Percentiles rank a stretch among this genome's conserved stretches.
phyloP scores from a whole-genome alignment of 2,888 invertebrate species.

The Chloroclysta siterata region DNA sequence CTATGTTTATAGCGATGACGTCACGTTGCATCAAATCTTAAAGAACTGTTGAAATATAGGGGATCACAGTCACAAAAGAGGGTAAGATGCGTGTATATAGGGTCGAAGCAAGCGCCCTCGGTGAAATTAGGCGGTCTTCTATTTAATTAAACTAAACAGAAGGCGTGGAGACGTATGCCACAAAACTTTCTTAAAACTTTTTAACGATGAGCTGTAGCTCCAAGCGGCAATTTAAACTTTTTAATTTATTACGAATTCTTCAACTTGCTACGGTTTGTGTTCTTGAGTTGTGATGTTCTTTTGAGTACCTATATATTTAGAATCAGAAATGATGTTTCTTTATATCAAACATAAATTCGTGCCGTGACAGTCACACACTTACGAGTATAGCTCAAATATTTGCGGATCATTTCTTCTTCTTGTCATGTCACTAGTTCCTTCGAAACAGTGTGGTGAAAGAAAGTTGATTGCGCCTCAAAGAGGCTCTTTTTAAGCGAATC shows the following conservation, averaged over 20 bases:
- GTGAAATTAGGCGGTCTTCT: slow-evolving; percentile 54
- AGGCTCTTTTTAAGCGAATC: no score
- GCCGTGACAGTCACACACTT: no score
- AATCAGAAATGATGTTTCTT: background rate
- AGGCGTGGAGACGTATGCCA: slow-evolving; percentile 58
- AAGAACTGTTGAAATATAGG: no score
- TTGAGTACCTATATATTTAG: background rate
- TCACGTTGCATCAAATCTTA: no score
- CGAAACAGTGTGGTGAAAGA: no score
- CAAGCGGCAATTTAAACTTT: slow-evolving; percentile 72
- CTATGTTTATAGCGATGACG: no score
- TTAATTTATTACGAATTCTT: slow-evolving; percentile 72
- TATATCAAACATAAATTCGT: no score
- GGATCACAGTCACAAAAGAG: no score
- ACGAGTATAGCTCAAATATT: no score
- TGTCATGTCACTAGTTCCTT: no score
- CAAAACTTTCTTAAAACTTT: slow-evolving; percentile 58
- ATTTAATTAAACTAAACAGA: slow-evolving; percentile 64
- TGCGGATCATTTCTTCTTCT: no score
- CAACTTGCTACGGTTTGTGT: slow-evolving; percentile 56
- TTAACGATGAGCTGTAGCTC: slow-evolving; percentile 73
- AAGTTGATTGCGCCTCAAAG: no score
- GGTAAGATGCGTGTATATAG: background rate
- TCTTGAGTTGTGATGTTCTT: slow-evolving; percentile 20
- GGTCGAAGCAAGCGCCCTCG: slow-evolving; percentile 43